A percentile compares a stretch with the other conserved stretches of the same genome.
These are phyloP conservation scores for Andrena bucephala DNA, from an alignment of 2,888 invertebrate species.

Conservation along the genomic window DNA sequence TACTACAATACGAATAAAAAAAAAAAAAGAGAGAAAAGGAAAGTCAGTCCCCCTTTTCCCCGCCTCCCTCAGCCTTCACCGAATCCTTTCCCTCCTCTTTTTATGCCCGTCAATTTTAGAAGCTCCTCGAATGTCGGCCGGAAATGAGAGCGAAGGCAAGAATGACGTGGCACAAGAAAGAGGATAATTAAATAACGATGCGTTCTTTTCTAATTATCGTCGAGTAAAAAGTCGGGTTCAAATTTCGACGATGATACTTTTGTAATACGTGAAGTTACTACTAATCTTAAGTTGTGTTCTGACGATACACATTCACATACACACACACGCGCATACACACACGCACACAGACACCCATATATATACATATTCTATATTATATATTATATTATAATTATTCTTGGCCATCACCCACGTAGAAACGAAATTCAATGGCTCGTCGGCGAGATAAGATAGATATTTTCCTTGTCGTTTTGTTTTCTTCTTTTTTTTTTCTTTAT, in stretches of 20 bases:
- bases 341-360: not conserved
- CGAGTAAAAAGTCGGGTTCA: conserved; percentile 39
- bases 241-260: conserved; percentile 60
- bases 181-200: conserved; percentile 25
- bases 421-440: conserved; percentile 49
- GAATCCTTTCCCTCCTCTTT: conserved; percentile 51
- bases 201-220: conserved; percentile 58
- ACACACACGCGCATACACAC: conserved; percentile 18
- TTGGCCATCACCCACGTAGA: conserved; percentile 49
- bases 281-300: conserved; percentile 62
- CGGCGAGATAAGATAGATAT: conserved; percentile 52
- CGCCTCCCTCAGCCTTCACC: conserved; percentile 19
- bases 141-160: conserved; percentile 17
- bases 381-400: conserved; percentile 35
- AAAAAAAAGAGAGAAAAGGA: conserved; percentile 61
- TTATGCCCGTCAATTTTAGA: conserved; percentile 57
- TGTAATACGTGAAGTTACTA: conserved; percentile 66
- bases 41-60: conserved; percentile 64
- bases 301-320: conserved; percentile 23
- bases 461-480: conserved; percentile 45
- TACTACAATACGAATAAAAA: conserved; percentile 73
- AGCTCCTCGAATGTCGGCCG: conserved; percentile 62
- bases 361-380: conserved; percentile 36
- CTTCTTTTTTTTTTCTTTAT: conserved; percentile 67
- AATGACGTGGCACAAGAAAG: not conserved